Conservation (phyloP, 2,888 invertebrate species). For the Oligia fasciuncula region DNA sequence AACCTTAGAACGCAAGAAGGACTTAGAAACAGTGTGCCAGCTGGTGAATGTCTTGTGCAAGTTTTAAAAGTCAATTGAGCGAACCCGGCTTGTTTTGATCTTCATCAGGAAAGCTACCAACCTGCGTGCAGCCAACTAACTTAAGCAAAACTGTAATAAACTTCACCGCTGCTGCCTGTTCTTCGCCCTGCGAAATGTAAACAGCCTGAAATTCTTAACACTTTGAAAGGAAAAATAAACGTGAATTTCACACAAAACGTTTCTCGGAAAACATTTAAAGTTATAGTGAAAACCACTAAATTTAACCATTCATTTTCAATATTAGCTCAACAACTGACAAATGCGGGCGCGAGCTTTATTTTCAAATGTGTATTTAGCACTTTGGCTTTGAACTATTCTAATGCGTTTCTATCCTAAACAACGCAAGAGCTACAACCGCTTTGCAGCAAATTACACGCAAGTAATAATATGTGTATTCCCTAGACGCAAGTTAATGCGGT, state of each 20-base stretch:
- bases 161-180: conserved; percentile 24
- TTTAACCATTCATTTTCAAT: conserved; percentile 25
- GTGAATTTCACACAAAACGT: conserved; percentile 1
- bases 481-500: conserved; percentile 64
- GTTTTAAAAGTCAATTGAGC: conserved; percentile 58
- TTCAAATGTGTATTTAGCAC: conserved; percentile 38
- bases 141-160: conserved; percentile 57
- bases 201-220: conserved; percentile 33
- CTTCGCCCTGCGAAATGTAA: conserved; percentile 29
- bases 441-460: conserved; percentile 52
- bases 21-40: conserved; percentile 22
- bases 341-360: conserved; percentile 15
- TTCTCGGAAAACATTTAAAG: conserved; percentile 23
- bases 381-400: conserved; percentile 36
- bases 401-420: conserved; percentile 42
- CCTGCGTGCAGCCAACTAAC: conserved; percentile 46
- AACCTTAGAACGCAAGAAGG: conserved; percentile 10
- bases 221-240: conserved; percentile 38
- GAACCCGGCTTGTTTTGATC: conserved; percentile 49
- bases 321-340: conserved; percentile 44
- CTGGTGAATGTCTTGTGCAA: conserved; percentile 39
- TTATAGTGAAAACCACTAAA: conserved; percentile 16
- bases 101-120: conserved; percentile 24
- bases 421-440: conserved; percentile 27
- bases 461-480: conserved; percentile 54